phyloP scores from a whole-genome alignment of 2,113 vertebrate species.

The Taurulus bubalis region DNA sequence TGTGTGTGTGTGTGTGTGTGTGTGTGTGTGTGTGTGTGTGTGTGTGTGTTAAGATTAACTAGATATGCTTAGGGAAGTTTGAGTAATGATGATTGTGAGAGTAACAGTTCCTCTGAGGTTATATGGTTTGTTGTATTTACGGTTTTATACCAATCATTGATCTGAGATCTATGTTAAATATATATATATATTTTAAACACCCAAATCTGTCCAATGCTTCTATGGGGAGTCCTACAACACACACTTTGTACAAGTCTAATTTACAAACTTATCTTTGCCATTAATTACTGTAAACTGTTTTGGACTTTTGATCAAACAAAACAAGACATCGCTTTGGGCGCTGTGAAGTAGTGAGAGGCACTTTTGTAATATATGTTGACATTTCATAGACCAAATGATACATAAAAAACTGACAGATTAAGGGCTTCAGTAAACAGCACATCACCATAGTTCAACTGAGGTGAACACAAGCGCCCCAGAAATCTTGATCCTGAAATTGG shows the following conservation, averaged over 20 bases:
- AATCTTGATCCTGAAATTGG: conserved; percentile 15
- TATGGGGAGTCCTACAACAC: background rate
- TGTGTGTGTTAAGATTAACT: background rate
- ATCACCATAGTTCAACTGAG: background rate
- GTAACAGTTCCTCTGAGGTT: background rate
- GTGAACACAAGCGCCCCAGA: background rate
- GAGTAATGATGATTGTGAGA: conserved; percentile 11
- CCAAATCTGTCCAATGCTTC: background rate
- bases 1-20: background rate
- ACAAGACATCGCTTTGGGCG: background rate
- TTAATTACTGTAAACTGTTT: background rate
- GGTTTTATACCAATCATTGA: background rate
- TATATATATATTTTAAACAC: background rate
- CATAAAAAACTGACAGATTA: background rate
- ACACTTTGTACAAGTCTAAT: background rate
- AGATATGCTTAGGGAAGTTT: background rate
- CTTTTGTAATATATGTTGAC: background rate
- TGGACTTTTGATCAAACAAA: no score
- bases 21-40: background rate
- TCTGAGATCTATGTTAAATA: background rate
- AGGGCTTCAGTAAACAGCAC: background rate
- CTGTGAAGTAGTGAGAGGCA: background rate
- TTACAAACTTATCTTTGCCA: background rate
- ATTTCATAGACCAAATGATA: background rate
- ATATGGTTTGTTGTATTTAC: background rate